phyloP scores from a whole-genome alignment of 2,113 vertebrate species.

The Brienomyrus brachyistius region DNA sequence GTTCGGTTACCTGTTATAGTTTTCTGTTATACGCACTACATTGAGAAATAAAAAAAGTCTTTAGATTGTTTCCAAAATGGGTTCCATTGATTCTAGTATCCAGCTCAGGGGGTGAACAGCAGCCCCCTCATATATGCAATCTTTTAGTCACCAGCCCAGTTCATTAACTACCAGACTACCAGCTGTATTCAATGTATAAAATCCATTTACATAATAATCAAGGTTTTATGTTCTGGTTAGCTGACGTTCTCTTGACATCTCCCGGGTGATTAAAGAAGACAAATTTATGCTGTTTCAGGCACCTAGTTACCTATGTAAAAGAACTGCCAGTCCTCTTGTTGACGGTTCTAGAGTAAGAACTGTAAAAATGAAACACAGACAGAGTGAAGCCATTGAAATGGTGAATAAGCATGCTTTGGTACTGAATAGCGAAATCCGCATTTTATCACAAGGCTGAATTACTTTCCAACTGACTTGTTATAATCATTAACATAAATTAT shows the following conservation, averaged over 20 bases:
- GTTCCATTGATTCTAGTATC: not conserved
- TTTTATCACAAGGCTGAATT: not conserved
- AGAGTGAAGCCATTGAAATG: not conserved
- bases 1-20: not conserved
- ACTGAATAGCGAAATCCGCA: not conserved
- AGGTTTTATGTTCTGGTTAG: not conserved
- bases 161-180: not conserved
- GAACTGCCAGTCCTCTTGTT: not conserved
- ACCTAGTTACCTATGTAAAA: not conserved
- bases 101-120: not conserved
- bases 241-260: not conserved
- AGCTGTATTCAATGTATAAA: not conserved
- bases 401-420: not conserved
- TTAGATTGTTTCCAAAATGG: not conserved
- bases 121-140: not conserved
- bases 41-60: not conserved
- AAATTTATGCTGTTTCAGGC: not conserved
- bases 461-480: not conserved
- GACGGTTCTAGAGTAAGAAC: not conserved
- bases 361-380: not conserved
- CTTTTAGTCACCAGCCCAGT: not conserved
- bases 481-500: not conserved
- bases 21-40: not conserved
- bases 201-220: conserved; percentile 2
- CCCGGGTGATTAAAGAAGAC: not conserved